Base-by-base conservation (phyloP, 2,888 invertebrate species). In the Cyrtodaria siliqua region DNA sequence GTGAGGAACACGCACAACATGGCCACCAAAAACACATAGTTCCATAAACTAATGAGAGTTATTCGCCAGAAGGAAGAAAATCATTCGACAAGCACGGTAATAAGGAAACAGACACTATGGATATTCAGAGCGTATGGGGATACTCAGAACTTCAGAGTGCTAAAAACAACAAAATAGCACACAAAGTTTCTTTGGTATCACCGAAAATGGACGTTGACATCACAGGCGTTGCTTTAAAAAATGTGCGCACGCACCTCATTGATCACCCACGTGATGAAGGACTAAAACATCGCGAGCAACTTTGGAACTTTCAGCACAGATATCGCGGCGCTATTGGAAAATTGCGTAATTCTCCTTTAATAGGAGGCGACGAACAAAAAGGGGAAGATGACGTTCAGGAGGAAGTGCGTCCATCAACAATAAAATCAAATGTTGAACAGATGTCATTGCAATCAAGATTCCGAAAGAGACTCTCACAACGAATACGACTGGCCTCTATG, bases 221-320 rank as follows among this genome's bases (percentile, higher is more conserved):
- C 52, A 77, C 81, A 3, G 77, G 78, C 1, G 71, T 74, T 27
- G 57, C 77, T n/a, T 55, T 74, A 8, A 71, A 64, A 27, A 74
- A 71, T 40, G 55, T 81, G 49, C 77, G 81, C 56, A 77, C 81
- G 47, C 77, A 77, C 16, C 47, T 81, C 3, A 81, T 81, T 27
- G 81, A 81, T 57, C 74, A 81, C 42, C 81, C 81, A 52, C 74
- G 78, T 53, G 81, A 81, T 49, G 81, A 81, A 4, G 81, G 81
- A 4, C 38, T 74, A 26, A 81, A 64, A 69, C 81, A 81, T 3
- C 67, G 81, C 0, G 81, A 81, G 47, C 77, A 81, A 38, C 62
- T 81, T 8, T 81, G 81, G 81, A 81, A 78, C 24, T 81, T 78
- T 38, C 81, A 81, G 44, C 81, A 81, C 18, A 66, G 57, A 16